A percentile compares a stretch with the other conserved stretches of the same genome.
phyloP scores from a whole-genome alignment of 2,797 vertebrate genomes.

The Tachyglossus aculeatus region DNA sequence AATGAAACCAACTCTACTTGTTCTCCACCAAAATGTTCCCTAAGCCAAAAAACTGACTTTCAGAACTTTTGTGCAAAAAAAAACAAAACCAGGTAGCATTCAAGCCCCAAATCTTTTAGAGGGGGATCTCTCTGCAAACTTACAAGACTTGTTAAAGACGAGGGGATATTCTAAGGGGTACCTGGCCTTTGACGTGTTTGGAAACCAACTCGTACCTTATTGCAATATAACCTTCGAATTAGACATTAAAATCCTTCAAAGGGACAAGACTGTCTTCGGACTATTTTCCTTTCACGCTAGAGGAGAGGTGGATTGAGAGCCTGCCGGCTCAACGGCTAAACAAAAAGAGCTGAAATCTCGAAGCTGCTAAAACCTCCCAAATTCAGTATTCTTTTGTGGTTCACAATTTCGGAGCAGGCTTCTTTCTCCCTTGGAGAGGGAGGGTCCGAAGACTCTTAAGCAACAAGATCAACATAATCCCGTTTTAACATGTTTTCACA shows the following conservation, averaged over 20 bases:
- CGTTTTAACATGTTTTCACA: conserved; percentile 9
- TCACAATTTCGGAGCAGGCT: neutral
- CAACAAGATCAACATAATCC: neutral
- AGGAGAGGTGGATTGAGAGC: neutral
- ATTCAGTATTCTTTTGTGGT: neutral
- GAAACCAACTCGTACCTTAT: too few relatives aligned
- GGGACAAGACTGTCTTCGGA: neutral
- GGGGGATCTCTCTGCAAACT: too few relatives aligned
- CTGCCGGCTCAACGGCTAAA: neutral
- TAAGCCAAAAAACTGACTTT: neutral
- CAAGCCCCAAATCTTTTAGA: too few relatives aligned
- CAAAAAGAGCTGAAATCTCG: conserved; percentile 2
- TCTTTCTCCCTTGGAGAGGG: neutral
- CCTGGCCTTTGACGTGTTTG: too few relatives aligned
- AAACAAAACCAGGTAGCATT: too few relatives aligned
- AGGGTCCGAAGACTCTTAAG: neutral
- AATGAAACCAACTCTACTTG: neutral
- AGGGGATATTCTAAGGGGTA: too few relatives aligned
- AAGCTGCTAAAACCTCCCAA: neutral
- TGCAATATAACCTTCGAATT: neutral
- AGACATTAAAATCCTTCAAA: neutral
- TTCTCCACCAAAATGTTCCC: neutral
- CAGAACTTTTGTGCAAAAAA: neutral
- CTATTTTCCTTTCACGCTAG: neutral
- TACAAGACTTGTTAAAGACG: too few relatives aligned